phyloP scores from a whole-genome alignment of 2,113 vertebrate species.

The Suricata suricatta region DNA sequence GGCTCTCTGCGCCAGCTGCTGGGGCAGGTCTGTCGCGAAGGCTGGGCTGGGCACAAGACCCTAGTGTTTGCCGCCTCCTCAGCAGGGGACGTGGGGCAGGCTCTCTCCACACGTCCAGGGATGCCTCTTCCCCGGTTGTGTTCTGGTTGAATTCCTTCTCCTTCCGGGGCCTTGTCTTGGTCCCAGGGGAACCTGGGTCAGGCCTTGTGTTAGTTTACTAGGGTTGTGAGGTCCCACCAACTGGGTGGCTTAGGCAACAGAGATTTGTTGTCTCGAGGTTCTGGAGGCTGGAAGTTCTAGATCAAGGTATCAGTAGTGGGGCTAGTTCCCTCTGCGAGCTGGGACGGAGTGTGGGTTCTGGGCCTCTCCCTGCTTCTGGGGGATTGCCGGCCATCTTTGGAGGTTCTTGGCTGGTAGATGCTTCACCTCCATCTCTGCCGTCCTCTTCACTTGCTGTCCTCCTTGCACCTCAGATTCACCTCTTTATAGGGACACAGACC shows the following conservation, averaged over 20 bases:
- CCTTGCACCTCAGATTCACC: too few species aligned
- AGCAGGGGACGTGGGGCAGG: not conserved
- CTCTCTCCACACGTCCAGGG: not conserved
- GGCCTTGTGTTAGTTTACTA: not conserved
- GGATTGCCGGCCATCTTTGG: not conserved
- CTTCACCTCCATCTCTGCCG: not conserved
- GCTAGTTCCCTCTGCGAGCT: not conserved
- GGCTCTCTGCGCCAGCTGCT: not conserved
- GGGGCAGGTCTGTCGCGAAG: rapidly evolving
- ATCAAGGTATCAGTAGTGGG: not conserved
- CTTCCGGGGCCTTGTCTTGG: rapidly evolving
- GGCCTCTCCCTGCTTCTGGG: not conserved
- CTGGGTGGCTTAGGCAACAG: not conserved
- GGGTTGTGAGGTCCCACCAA: rapidly evolving
- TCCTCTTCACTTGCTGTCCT: not conserved
- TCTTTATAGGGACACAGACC: not conserved
- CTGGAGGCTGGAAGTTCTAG: not conserved
- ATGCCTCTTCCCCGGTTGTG: rapidly evolving
- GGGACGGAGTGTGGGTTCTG: rapidly evolving
- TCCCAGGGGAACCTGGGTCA: not conserved
- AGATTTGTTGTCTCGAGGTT: rapidly evolving
- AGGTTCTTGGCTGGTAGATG: not conserved
- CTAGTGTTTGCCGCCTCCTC: not conserved
- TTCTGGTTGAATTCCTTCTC: not conserved
- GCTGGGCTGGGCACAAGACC: not conserved